Conservation (phyloP, 2,888 invertebrate genomes). For the Apodemia mormo region DNA sequence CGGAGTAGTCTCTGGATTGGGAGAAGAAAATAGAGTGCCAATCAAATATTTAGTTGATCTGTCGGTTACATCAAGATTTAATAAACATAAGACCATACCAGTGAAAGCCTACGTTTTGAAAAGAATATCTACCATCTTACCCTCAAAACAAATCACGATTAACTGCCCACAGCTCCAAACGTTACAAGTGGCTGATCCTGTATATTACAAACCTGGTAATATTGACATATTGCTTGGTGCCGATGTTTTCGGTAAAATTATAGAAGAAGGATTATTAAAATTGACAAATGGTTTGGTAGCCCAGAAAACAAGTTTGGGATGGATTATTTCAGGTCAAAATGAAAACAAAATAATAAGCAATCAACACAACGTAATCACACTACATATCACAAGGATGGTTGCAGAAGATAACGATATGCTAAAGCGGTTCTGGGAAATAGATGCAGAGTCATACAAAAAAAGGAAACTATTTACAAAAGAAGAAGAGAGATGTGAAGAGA, state of each 20-base stretch:
- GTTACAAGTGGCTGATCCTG: conserved; percentile 30
- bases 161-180: conserved; percentile 30
- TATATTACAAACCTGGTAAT: conserved; percentile 29
- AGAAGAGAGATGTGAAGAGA: conserved; percentile 36
- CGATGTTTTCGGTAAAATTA: conserved; percentile 36
- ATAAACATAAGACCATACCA: conserved; percentile 22
- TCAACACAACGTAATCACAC: not conserved
- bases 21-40: conserved; percentile 29
- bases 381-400: conserved; percentile 1
- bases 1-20: conserved; percentile 36
- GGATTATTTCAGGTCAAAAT: conserved; percentile 32
- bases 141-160: conserved; percentile 27
- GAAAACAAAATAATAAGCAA: not conserved
- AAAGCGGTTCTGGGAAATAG: conserved; percentile 38
- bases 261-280: conserved; percentile 32
- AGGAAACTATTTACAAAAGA: conserved; percentile 31
- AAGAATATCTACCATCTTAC: conserved; percentile 30
- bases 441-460: conserved; percentile 23
- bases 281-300: conserved; percentile 33
- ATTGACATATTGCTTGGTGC: conserved; percentile 37
- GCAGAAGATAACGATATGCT: conserved; percentile 36
- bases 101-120: conserved; percentile 32
- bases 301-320: conserved; percentile 35
- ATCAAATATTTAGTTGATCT: conserved; percentile 33
- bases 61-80: conserved; percentile 20